Evolutionary conservation across 2,113 vertebrate genomes (phyloP).

Genomic region (Agapornis roseicollis): DNA sequence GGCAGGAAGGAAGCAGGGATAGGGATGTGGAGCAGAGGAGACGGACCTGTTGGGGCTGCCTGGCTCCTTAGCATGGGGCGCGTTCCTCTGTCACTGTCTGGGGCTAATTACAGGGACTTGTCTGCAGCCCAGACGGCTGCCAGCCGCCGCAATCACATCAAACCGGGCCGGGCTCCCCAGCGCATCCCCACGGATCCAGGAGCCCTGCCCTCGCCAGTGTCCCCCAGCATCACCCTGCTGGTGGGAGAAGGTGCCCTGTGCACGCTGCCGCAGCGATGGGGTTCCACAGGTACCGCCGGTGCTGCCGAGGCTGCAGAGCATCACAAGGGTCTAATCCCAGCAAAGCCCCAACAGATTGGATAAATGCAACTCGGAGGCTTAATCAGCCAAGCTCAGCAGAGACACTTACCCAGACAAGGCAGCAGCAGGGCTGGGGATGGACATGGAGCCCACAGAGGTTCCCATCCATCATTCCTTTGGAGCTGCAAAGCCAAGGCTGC

Average conservation of each 20-base stretch:
- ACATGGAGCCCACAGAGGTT: accelerated
- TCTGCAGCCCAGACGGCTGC: conserved; percentile 49
- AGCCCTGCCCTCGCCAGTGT: neutral
- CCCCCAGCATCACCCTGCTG: neutral
- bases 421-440: neutral
- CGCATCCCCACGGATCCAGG: neutral
- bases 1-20: conserved; percentile 23
- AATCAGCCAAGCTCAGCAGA: neutral
- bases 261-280: neutral
- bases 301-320: accelerated
- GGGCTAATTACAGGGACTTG: conserved; percentile 58
- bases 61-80: conserved; percentile 32
- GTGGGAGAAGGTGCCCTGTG: neutral
- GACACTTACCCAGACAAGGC: neutral
- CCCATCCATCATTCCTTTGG: neutral
- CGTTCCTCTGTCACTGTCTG: conserved; percentile 49
- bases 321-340: neutral
- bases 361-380: neutral
- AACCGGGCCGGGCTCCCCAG: neutral
- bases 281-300: neutral
- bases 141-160: conserved; percentile 14
- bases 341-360: neutral
- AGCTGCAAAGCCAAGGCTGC: accelerated
- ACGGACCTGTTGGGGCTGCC: conserved; percentile 38
- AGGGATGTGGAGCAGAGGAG: neutral